A percentile compares a stretch with the other conserved stretches of the same genome.
Evolutionary conservation across 2,797 vertebrate genomes (phyloP).

Genomic region (Poecilia velifera): DNA sequence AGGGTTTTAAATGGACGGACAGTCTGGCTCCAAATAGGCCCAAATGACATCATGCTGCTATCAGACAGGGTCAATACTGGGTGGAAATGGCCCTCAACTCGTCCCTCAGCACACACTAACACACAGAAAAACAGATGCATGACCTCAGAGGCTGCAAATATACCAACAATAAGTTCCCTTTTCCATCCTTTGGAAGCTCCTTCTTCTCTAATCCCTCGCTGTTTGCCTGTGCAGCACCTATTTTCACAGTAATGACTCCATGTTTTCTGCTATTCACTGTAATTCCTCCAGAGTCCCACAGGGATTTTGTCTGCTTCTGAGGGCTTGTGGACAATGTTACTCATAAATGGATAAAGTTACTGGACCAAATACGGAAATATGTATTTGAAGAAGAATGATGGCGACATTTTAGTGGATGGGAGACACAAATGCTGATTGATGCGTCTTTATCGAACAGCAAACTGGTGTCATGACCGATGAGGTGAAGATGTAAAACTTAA

Average conservation of each 20-base stretch:
- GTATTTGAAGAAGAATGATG: not conserved
- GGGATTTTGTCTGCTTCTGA: slow-evolving; percentile 29
- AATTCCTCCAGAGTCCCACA: slow-evolving; percentile 16
- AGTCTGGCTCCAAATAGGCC: slow-evolving; percentile 57
- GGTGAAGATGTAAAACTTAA: not conserved
- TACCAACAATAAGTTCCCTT: slow-evolving; percentile 3
- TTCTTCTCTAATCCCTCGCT: not conserved
- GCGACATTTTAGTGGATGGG: not conserved
- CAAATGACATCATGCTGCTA: slow-evolving; percentile 59
- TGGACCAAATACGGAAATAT: not conserved
- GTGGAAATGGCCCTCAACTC: slow-evolving; percentile 31
- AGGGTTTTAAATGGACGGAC: slow-evolving; percentile 28
- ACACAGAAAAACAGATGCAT: not conserved
- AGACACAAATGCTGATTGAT: not conserved
- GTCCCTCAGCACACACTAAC: slow-evolving; percentile 17
- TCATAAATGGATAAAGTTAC: slow-evolving; percentile 45
- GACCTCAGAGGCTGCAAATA: not conserved
- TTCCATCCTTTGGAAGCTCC: slow-evolving; percentile 2
- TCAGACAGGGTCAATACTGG: slow-evolving; percentile 64
- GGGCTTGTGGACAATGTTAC: slow-evolving; percentile 42
- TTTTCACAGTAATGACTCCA: slow-evolving; percentile 36
- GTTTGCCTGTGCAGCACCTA: not conserved
- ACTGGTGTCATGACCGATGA: not conserved
- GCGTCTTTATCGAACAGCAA: not conserved
- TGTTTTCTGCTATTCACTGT: slow-evolving; percentile 39